Base-by-base conservation (phyloP, 2,888 invertebrate genomes). In the Cephus pulcher region DNA sequence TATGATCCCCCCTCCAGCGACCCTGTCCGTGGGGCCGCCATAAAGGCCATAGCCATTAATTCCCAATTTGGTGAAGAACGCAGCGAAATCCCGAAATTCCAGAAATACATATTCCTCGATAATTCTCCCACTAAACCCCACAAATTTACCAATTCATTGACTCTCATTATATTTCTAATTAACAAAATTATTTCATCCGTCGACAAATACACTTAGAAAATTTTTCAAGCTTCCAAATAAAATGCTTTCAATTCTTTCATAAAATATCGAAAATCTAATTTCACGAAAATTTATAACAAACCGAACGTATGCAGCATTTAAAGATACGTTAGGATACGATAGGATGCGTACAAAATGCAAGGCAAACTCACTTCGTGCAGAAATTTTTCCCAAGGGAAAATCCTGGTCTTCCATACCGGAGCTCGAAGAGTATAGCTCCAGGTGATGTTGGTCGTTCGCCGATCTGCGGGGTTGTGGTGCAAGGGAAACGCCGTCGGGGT, bases 1-100 rank as follows among this genome's bases (percentile, higher is more conserved):
- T 93, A 93, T 93, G 90, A 90, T 81, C 84, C 88, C 86, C 86
- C 88, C 77, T 76, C 80, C 78, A 68, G 75, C 78, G 79, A 56
- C 70, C 80, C 73, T 35, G 81, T 80, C 79, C 79, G 82, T 82
- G 79, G 85, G 82, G 84, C 75, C 82, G 78, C 83, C 80, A 82
- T 86, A 84, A 88, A 85, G 87, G 82, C 83, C 83, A 56, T 56
- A 82, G 82, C 86, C 86, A 87, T 90, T 89, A 88, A 87, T 84
- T 86, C 84, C 82, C 82, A 84, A 84, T 87, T 87, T 87, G 84
- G 80, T 85, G 79, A 82, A 83, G 82, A 81, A 79, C 79, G 77
- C 9, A 56, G 2, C 23, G 9, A 56, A 56, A 23, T 56, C 56
- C 56, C 56, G 9, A 23, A 56, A 56, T 56, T 56, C 56, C 56